These are phyloP conservation scores for Rutpela maculata DNA, from an alignment of 2,888 invertebrate genomes.

Conservation along the genomic window DNA sequence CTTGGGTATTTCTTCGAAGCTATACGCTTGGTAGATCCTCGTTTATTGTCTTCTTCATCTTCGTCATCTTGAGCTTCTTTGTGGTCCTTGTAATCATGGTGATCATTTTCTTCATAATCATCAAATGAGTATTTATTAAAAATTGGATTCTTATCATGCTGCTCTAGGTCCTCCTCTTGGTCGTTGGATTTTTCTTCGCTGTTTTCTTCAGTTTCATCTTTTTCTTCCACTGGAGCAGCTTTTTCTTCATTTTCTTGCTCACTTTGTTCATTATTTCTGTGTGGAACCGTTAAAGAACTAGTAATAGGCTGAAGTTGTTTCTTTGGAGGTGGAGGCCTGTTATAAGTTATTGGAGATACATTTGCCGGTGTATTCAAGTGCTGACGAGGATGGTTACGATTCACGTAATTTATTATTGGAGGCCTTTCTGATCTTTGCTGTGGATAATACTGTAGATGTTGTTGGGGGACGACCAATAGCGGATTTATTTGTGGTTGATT, in stretches of 20 bases:
- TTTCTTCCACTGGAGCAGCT: not conserved
- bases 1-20: constrained; percentile 50
- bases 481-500: constrained; percentile 7
- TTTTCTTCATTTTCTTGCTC: constrained; percentile 5
- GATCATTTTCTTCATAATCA: constrained; percentile 52
- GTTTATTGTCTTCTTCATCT: constrained; percentile 59
- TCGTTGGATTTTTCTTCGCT: not conserved
- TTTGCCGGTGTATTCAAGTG: not conserved
- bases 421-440: constrained; percentile 19
- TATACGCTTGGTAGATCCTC: constrained; percentile 54
- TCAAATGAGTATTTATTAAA: constrained; percentile 53
- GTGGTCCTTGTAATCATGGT: constrained; percentile 36
- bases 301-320: not conserved
- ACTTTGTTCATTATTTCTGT: not conserved
- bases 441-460: not conserved
- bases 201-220: not conserved
- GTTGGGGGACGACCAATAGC: not conserved
- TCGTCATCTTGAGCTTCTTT: constrained; percentile 54
- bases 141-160: not conserved
- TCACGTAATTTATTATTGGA: constrained; percentile 19
- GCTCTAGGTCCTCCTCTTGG: not conserved
- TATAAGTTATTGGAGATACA: not conserved
- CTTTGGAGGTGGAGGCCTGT: not conserved
- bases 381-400: constrained; percentile 29
- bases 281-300: not conserved